Base-by-base conservation (phyloP, 2,113 vertebrate genomes). In the Helogale parvula region DNA sequence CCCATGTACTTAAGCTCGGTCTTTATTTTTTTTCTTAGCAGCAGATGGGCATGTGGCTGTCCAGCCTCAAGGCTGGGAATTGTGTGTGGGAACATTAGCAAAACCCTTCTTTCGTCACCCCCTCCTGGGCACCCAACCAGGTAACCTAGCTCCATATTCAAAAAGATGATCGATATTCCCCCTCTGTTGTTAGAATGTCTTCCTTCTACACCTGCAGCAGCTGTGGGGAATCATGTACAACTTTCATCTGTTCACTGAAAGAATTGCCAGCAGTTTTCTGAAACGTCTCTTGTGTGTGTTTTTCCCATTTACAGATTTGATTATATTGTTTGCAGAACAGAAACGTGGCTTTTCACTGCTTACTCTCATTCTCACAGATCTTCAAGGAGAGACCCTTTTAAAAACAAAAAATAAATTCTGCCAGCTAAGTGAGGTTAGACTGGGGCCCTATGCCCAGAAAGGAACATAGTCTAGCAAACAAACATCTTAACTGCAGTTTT, bases 241-340 rank as follows among this genome's bases (percentile, higher is more conserved):
- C 81, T 81, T 96, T 74, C 0, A 2, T 90, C 81, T 96, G 77
- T 88, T 95, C 92, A 45, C 45, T 35, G 60, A 95, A 96, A 97
- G 95, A 97, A 97, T 97, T 96, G 92, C 82, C 82, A 94, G 89
- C 85, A 87, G 92, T 95, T 97, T 97, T 96, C 89, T 80, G 31
- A 38, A 80, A 65, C 52, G 0, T 91, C 96, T 95, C 93, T 88
- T 94, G 74, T 97, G 72, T 97, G 52, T 97, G 38, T 94, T 84
- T 94, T 97, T 97, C 29, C 50, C 69, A 38, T 93, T 93, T 95
- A 93, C 80, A 96, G 94, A 97, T 97, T 98, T 97, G 88, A 97
- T 93, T 95, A 50, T 96, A 60, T 87, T 17, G 0, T 93, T 97
- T 96, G 76, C 54, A 96, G 95, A 97, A 94, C 72, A 77, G 31